A percentile compares a stretch with the other conserved stretches of the same genome.
Conservation (phyloP, 2,797 vertebrate genomes). For the Scyliorhinus canicula region DNA sequence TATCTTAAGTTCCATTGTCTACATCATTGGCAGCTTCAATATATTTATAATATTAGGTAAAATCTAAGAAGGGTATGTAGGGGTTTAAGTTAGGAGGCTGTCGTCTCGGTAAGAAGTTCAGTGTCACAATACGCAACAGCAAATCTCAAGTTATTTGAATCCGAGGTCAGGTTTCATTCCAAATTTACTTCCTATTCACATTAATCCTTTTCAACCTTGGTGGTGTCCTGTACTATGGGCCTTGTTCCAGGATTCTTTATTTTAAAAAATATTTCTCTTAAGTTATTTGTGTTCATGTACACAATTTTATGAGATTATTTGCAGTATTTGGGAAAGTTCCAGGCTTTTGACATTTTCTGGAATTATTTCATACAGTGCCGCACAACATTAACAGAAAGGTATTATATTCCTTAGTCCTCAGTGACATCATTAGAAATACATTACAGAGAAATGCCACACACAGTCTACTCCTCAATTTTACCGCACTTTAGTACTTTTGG, state of each 20-base stretch:
- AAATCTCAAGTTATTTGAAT: neutral
- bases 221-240: neutral
- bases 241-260: neutral
- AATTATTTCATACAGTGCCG: neutral
- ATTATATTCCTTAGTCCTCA: neutral
- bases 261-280: neutral
- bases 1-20: neutral
- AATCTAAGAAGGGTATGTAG: neutral
- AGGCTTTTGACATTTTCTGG: neutral
- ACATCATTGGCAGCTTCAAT: neutral
- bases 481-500: neutral
- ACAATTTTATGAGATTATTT: conserved; percentile 15
- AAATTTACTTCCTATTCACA: neutral
- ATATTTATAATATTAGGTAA: neutral
- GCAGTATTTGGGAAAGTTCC: neutral
- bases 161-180: neutral
- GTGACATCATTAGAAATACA: neutral
- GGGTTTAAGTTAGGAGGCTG: neutral
- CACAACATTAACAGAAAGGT: neutral
- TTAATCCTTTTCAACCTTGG: neutral
- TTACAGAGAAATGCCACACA: neutral
- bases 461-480: neutral
- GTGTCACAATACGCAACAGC: neutral
- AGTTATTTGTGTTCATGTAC: neutral
- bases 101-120: neutral